These are phyloP conservation scores for Oscheius sp. DNA, from an alignment of 2,888 invertebrate species.

Conservation along the genomic window DNA sequence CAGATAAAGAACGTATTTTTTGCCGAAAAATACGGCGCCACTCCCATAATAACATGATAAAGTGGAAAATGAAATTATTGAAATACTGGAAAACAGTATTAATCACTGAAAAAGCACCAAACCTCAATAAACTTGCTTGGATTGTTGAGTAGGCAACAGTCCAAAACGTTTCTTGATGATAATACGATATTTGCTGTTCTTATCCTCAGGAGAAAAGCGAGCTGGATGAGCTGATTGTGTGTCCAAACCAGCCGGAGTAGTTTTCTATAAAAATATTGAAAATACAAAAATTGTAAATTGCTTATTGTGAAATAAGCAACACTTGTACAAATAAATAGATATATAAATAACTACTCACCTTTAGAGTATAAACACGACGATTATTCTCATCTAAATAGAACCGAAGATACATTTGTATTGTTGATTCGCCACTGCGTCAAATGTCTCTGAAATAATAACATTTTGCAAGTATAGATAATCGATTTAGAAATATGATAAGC, in stretches of 20 bases:
- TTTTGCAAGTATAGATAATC: too few relatives aligned
- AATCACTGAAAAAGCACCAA: not conserved
- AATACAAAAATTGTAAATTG: not conserved
- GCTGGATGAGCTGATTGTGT: conserved; percentile 92
- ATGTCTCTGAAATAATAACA: too few relatives aligned
- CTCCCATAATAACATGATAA: conserved; percentile 59
- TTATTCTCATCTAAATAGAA: conserved; percentile 84
- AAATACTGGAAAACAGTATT: not conserved
- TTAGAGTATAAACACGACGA: conserved; percentile 86
- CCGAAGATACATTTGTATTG: conserved; percentile 81
- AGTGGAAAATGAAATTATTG: not conserved
- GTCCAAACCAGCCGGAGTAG: conserved; percentile 83
- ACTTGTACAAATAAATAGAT: too few relatives aligned
- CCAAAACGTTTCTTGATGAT: conserved; percentile 90
- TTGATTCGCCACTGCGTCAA: not conserved
- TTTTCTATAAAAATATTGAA: conserved; percentile 80
- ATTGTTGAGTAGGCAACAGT: conserved; percentile 86
- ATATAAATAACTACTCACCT: conserved; percentile 78
- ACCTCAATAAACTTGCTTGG: conserved; percentile 74
- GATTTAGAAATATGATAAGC: too few relatives aligned
- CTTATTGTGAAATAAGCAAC: not conserved
- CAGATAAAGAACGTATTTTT: conserved; percentile 57
- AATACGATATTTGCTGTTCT: conserved; percentile 88
- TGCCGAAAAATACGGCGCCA: conserved; percentile 62
- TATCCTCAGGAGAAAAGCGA: conserved; percentile 93